These are phyloP conservation scores for Telenomus remus DNA, from an alignment of 1,140 invertebrate genomes.

Conservation along the genomic window DNA sequence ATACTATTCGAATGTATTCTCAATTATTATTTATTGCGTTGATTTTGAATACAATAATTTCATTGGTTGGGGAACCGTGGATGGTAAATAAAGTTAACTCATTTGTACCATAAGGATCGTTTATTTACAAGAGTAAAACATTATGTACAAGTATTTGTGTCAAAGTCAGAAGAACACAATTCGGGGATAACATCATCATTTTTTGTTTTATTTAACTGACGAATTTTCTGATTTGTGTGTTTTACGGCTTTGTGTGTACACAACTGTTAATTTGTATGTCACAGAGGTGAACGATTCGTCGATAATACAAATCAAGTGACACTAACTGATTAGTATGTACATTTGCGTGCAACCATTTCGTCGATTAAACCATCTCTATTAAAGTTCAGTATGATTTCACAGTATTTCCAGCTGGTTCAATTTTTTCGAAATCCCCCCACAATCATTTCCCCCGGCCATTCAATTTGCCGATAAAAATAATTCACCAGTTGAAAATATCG, in stretches of 20 bases:
- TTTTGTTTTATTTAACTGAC: constrained; percentile 35
- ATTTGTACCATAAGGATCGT: constrained; percentile 56
- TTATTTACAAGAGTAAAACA: constrained; percentile 68
- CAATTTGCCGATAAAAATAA: not conserved
- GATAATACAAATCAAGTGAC: constrained; percentile 5
- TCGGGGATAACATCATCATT: constrained; percentile 29
- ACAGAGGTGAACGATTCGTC: constrained; percentile 13
- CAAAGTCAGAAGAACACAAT: constrained; percentile 50
- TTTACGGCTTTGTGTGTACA: constrained; percentile 18
- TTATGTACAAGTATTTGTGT: constrained; percentile 64
- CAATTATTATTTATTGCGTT: no score
- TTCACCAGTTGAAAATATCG: no score
- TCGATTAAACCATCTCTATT: not conserved
- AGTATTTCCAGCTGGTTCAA: no score
- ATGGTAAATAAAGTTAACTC: constrained; percentile 1
- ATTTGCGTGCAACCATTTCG: constrained; percentile 5
- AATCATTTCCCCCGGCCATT: not conserved
- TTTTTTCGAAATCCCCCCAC: no score
- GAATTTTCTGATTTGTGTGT: constrained; percentile 16
- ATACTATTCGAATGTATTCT: no score
- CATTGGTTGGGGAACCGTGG: no score
- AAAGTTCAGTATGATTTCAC: not conserved
- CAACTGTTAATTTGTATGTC: constrained; percentile 24
- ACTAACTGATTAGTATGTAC: constrained; percentile 7
- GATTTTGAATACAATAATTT: no score